These are phyloP conservation scores for Porites rus DNA, from an alignment of 92 coral and sea anemone genomes.

Conservation along the genomic window DNA sequence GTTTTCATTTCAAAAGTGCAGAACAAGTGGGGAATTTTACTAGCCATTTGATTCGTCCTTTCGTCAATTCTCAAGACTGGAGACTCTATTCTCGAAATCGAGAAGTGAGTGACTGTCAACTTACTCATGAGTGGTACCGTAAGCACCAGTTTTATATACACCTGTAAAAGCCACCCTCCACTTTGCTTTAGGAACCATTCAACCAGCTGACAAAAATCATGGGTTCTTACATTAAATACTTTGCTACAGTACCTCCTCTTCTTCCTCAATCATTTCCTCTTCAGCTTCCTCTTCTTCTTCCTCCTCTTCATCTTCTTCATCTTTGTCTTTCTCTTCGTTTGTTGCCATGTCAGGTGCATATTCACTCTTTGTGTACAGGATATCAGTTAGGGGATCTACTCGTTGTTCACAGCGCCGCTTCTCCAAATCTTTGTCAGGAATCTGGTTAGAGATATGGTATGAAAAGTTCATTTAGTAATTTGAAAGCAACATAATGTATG, in stretches of 20 bases:
- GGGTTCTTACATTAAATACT: too few species aligned
- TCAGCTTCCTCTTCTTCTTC: slow-evolving; percentile 79
- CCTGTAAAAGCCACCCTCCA: too few species aligned
- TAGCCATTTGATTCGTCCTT: too few species aligned
- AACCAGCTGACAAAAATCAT: too few species aligned
- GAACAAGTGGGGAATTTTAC: too few species aligned
- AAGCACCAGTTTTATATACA: too few species aligned
- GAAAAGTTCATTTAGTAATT: not conserved
- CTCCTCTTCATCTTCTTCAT: slow-evolving; percentile 77
- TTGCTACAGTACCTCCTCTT: slow-evolving; percentile 67
- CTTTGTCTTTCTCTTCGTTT: slow-evolving; percentile 37
- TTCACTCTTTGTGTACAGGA: slow-evolving; percentile 81
- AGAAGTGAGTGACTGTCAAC: too few species aligned
- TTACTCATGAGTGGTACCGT: too few species aligned
- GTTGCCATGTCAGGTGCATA: slow-evolving; percentile 73
- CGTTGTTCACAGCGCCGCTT: slow-evolving; percentile 85
- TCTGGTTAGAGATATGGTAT: slow-evolving; percentile 42
- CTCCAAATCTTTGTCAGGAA: slow-evolving; percentile 95
- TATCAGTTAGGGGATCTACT: slow-evolving; percentile 92
- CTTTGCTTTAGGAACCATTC: too few species aligned
- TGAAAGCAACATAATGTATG: not conserved
- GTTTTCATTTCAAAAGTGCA: too few species aligned
- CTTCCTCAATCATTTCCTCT: slow-evolving; percentile 74
- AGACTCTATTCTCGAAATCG: too few species aligned
- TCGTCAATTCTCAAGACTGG: too few species aligned